Conservation (phyloP, 2,797 vertebrate genomes). For the Cercopithecus neglectus region DNA sequence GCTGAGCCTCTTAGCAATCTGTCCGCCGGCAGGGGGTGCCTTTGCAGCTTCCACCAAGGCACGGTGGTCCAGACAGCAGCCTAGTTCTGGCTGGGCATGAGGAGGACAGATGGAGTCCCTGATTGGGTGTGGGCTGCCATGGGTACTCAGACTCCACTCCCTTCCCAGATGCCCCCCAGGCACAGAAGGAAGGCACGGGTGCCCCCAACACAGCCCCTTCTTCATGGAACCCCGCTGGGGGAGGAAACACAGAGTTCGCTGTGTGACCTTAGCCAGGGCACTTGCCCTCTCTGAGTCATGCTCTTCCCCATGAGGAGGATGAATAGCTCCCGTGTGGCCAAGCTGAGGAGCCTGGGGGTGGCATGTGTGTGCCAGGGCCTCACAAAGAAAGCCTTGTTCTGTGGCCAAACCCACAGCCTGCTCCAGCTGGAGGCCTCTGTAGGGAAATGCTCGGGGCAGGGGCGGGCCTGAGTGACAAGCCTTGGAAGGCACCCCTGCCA, state of each 20-base stretch:
- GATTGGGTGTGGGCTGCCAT: neutral
- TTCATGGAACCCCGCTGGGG: neutral
- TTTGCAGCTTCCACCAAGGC: neutral
- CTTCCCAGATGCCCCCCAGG: neutral
- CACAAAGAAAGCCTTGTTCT: conserved; percentile 58
- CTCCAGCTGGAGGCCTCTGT: conserved; percentile 9
- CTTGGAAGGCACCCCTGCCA: neutral
- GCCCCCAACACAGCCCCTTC: neutral
- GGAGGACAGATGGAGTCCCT: neutral
- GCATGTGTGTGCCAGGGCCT: neutral
- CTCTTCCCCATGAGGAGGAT: neutral
- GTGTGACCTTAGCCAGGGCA: neutral
- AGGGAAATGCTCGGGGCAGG: neutral
- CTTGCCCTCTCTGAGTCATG: neutral
- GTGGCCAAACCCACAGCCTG: neutral
- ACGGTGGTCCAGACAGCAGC: neutral
- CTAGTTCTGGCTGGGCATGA: neutral
- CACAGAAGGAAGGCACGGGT: rapidly evolving
- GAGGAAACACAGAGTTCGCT: neutral
- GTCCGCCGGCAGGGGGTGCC: neutral
- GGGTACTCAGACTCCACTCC: neutral
- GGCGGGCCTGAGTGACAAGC: neutral
- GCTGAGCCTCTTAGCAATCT: rapidly evolving
- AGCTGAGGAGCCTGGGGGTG: neutral
- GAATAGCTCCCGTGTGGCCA: neutral